Base-by-base conservation (phyloP, 2,888 invertebrate genomes). In the Ophioninae sp. region DNA sequence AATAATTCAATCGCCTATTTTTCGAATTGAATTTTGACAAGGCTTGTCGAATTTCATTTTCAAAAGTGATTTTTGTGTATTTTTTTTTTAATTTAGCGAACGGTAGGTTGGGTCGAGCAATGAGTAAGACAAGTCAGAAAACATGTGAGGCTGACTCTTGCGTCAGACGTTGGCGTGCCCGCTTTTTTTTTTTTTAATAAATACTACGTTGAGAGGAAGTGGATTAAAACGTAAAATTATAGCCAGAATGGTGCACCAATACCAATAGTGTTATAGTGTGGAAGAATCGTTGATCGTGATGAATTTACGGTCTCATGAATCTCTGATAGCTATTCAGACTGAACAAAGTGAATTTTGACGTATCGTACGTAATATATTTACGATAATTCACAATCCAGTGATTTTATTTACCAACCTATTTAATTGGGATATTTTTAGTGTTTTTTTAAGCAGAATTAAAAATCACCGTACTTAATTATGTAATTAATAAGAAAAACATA, bases 61-160 rank as follows among this genome's bases (percentile, higher is more conserved):
- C 17, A 6, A 50, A 50, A 17, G 2, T 50, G 50, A 50, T 50
- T 62, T 62, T 6, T 61, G 61, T 56, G 8, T 37, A 13, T 37
- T 44, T n/a, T 17, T 2, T 6, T 30, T 30, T 30, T 3, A 23
- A 7, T 37, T 21, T 6, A n/a, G 10, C 13, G 39, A 65, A 10
- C 1, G 2, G 23, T n/a, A 50, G 17, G 50, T 50, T 50, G 30
- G 50, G 23, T 23, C n/a, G n/a, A 70, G 41, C 59, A 70, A 81
- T 81, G 81, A 81, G 69, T 72, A 76, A 81, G 76, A 81, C 76
- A 76, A 81, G 69, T 72, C 67, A 81, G 76, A 50, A 72, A 20
- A 75, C 57, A 41, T 70, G 44, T 41, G 64, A 44, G 50, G 70
- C 76, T 64, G 70, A 81, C 57, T 65, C 68, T 81, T 81, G 75